Evolutionary conservation across 2,797 vertebrate species (phyloP).

Genomic region (Syndactyla subalaris): DNA sequence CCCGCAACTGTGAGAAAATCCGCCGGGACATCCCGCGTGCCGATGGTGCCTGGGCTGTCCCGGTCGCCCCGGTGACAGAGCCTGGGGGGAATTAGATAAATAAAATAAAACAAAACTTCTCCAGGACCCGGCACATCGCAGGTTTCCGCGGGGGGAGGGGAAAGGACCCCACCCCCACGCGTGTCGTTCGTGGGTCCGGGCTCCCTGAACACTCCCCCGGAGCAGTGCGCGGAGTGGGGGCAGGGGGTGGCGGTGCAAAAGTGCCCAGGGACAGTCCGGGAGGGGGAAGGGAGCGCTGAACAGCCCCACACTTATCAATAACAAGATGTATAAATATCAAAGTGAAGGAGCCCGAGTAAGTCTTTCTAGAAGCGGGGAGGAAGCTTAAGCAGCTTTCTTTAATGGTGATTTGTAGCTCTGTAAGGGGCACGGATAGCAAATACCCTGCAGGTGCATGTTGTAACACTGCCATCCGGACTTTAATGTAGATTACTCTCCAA

Average conservation of each 20-base stretch:
- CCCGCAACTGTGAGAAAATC: constrained; percentile 71
- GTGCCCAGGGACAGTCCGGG: not conserved
- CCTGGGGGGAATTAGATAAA: not conserved
- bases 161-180: not conserved
- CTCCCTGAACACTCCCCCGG: not conserved
- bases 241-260: not conserved
- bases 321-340: constrained; percentile 75
- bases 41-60: constrained; percentile 42
- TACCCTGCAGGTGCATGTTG: constrained; percentile 80
- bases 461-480: constrained; percentile 80
- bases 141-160: not conserved
- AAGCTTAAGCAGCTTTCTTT: constrained; percentile 78
- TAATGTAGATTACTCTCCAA: constrained; percentile 82
- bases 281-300: constrained; percentile 8
- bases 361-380: constrained; percentile 69
- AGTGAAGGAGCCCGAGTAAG: constrained; percentile 71
- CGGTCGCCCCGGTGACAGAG: constrained; percentile 59
- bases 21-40: constrained; percentile 19
- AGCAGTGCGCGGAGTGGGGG: not conserved
- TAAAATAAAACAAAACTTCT: not conserved
- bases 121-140: not conserved
- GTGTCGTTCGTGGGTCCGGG: not conserved
- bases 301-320: constrained; percentile 63
- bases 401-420: constrained; percentile 81
- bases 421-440: constrained; percentile 77